phyloP scores from a whole-genome alignment of 1,140 invertebrate genomes.

The Pararge aegeria region DNA sequence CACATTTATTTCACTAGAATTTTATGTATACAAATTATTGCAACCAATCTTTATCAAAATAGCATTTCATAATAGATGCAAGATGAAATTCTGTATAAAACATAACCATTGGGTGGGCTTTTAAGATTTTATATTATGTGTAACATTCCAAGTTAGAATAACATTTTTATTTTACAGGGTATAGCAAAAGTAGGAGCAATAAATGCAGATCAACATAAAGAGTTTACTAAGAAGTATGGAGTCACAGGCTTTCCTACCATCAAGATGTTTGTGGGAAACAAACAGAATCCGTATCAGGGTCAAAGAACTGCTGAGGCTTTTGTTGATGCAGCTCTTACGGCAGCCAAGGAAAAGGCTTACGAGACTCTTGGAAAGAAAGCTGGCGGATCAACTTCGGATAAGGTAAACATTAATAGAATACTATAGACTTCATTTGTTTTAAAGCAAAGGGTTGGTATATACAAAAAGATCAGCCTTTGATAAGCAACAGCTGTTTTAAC shows the following conservation, averaged over 20 bases:
- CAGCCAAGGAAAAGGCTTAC: constrained; percentile 85
- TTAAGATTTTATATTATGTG: too few species aligned
- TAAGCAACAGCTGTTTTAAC: too few species aligned
- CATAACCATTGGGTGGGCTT: too few species aligned
- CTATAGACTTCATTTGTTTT: neutral
- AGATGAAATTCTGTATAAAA: too few species aligned
- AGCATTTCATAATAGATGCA: too few species aligned
- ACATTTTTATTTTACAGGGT: constrained; percentile 81
- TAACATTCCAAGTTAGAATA: neutral
- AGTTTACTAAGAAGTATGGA: constrained; percentile 89
- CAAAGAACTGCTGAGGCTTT: constrained; percentile 91
- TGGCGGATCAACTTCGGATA: constrained; percentile 59
- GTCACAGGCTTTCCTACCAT: constrained; percentile 97
- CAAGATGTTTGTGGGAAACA: constrained; percentile 95
- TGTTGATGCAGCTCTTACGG: constrained; percentile 90
- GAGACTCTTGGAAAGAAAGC: constrained; percentile 83
- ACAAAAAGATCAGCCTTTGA: neutral
- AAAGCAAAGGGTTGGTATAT: neutral
- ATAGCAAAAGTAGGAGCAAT: constrained; percentile 96
- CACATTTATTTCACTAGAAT: too few species aligned
- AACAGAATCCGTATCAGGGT: constrained; percentile 94
- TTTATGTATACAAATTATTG: too few species aligned
- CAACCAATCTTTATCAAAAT: too few species aligned
- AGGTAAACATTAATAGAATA: constrained; percentile 51
- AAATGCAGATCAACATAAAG: constrained; percentile 94